A percentile compares a stretch with the other conserved stretches of the same genome.
phyloP scores from a whole-genome alignment of 1,140 invertebrate genomes.

The Belonocnema kinseyi region DNA sequence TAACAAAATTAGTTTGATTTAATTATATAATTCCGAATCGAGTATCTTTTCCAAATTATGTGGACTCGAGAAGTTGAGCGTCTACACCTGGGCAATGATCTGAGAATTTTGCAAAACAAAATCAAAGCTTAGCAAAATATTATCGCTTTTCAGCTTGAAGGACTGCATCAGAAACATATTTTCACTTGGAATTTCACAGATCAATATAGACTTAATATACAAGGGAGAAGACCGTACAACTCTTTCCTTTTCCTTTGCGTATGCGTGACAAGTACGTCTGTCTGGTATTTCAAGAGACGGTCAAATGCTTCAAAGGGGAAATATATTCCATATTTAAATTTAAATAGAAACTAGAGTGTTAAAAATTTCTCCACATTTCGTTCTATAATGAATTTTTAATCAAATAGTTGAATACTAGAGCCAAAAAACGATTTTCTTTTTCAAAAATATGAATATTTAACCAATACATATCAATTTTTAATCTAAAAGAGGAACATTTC shows the following conservation, averaged over 20 bases:
- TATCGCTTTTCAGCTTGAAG: conserved; percentile 3
- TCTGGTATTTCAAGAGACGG: conserved; percentile 2
- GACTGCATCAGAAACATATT: background rate
- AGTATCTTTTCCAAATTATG: no score
- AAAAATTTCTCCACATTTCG: no score
- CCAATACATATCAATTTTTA: no score
- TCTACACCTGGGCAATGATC: no score
- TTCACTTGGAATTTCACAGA: conserved; percentile 24
- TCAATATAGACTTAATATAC: conserved; percentile 32
- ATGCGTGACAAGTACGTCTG: background rate
- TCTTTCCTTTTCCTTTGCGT: conserved; percentile 12
- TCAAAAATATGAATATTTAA: no score
- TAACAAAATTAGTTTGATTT: no score
- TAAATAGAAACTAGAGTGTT: background rate
- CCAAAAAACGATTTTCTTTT: no score
- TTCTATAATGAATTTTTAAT: no score
- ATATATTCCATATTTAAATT: background rate
- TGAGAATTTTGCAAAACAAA: background rate
- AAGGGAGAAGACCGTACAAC: background rate
- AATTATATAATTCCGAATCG: no score
- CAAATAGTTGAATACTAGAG: no score
- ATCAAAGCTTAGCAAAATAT: conserved; percentile 15
- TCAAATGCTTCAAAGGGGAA: background rate
- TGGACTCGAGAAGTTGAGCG: background rate
- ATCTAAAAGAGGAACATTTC: no score